Evolutionary conservation across 2,888 invertebrate genomes (phyloP).

Genomic region (Alloplasta piceator): DNA sequence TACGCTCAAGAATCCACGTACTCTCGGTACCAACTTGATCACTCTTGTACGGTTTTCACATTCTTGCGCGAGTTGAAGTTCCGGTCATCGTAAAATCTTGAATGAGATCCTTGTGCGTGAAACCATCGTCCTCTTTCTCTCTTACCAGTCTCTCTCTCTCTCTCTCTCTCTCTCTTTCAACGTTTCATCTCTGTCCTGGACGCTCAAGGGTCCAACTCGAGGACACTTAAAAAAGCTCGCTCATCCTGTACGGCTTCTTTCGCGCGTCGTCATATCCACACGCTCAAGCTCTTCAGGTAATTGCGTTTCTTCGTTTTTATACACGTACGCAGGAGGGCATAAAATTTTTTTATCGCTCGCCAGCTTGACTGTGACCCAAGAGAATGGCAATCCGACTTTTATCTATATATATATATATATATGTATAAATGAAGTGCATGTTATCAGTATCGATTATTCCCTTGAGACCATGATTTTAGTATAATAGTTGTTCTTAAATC

Average conservation of each 20-base stretch:
- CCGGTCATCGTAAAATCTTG: slow-evolving; percentile 53
- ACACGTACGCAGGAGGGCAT: slow-evolving; percentile 11
- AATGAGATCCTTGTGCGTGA: slow-evolving; percentile 24
- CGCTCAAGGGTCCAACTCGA: slow-evolving; percentile 3
- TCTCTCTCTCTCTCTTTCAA: not conserved
- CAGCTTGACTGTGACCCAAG: not conserved
- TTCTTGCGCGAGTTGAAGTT: slow-evolving; percentile 34
- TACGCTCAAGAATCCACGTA: slow-evolving; percentile 1
- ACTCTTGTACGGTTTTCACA: slow-evolving; percentile 30
- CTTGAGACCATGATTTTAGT: not conserved
- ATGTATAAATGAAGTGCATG: slow-evolving; percentile 12
- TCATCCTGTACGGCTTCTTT: not conserved
- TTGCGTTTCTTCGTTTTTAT: slow-evolving; percentile 37
- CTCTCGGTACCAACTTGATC: slow-evolving; percentile 15
- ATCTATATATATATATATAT: too few species aligned
- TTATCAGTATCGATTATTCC: slow-evolving; percentile 18
- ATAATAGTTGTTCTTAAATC: not conserved
- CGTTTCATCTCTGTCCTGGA: not conserved
- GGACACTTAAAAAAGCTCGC: slow-evolving; percentile 39
- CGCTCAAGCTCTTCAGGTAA: slow-evolving; percentile 22
- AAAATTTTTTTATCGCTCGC: slow-evolving; percentile 23
- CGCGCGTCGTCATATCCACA: slow-evolving; percentile 5
- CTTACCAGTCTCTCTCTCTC: not conserved
- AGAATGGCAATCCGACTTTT: not conserved
- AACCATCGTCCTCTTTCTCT: slow-evolving; percentile 3